Percentiles rank a stretch among this genome's conserved stretches.
phyloP scores from a whole-genome alignment of 2,113 vertebrate genomes.

The Circaetus cinerascens region DNA sequence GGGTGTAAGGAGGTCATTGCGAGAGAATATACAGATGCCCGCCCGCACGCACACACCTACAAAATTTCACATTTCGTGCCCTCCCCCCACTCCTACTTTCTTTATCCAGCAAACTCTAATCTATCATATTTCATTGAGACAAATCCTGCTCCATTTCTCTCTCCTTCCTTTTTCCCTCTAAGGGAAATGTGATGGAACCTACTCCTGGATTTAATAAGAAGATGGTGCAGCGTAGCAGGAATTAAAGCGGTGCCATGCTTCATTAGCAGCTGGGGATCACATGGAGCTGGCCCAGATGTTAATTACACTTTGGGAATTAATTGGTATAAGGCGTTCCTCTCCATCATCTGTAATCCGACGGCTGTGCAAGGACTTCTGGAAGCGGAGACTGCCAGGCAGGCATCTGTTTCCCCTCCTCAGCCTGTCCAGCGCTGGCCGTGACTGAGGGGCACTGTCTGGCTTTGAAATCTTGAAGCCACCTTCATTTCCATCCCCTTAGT shows the following conservation, averaged over 20 bases:
- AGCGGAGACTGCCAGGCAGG: neutral
- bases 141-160: constrained; percentile 72
- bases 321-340: constrained; percentile 60
- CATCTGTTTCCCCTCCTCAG: neutral
- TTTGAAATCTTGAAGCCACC: neutral
- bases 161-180: constrained; percentile 69
- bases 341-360: constrained; percentile 40
- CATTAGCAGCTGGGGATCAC: constrained; percentile 81
- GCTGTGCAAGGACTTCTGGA: neutral
- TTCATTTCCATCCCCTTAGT: neutral
- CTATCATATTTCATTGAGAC: constrained; percentile 82
- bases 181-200: constrained; percentile 79
- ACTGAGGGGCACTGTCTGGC: fast-evolving
- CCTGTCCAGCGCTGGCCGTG: fast-evolving
- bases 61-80: constrained; percentile 45
- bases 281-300: constrained; percentile 79
- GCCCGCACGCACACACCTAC: neutral
- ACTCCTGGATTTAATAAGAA: constrained; percentile 77
- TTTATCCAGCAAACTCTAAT: constrained; percentile 79
- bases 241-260: constrained; percentile 84
- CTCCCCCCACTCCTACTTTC: constrained; percentile 65
- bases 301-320: constrained; percentile 91
- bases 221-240: constrained; percentile 71
- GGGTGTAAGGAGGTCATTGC: constrained; percentile 90
- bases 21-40: constrained; percentile 74